Conservation (phyloP, 2,888 invertebrate species). For the Cerceris ruficornis region DNA sequence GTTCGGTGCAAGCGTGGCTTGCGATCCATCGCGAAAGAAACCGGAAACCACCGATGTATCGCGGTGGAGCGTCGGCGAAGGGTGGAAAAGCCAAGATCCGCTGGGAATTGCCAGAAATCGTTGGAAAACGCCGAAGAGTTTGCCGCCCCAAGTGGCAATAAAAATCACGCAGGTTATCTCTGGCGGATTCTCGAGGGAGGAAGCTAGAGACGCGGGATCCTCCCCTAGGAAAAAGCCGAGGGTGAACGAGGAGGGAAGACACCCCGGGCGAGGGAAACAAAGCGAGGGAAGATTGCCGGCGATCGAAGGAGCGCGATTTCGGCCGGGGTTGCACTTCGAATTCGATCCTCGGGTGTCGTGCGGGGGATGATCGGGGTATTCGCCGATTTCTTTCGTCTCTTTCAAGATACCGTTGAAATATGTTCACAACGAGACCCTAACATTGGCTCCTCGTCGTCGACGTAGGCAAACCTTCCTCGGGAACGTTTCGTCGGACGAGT, state of each 20-base stretch:
- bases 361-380: too few relatives aligned
- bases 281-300: not conserved
- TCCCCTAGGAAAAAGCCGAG: constrained; percentile 15
- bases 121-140: not conserved
- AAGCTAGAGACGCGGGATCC: constrained; percentile 8
- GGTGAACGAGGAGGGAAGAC: constrained; percentile 7
- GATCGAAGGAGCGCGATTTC: not conserved
- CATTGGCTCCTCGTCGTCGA: too few relatives aligned
- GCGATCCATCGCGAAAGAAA: not conserved
- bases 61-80: constrained; percentile 1
- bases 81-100: too few relatives aligned
- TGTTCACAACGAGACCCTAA: too few relatives aligned
- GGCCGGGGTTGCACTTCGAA: not conserved
- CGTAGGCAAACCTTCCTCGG: too few relatives aligned
- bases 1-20: too few relatives aligned
- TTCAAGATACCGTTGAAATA: too few relatives aligned
- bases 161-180: constrained; percentile 25
- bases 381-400: too few relatives aligned
- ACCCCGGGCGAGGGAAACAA: not conserved
- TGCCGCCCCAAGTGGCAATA: constrained; percentile 17
- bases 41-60: not conserved
- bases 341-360: too few relatives aligned
- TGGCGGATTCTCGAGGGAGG: constrained; percentile 20
- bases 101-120: constrained; percentile 14
- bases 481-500: too few relatives aligned